Evolutionary conservation across 2,113 vertebrate genomes (phyloP).

Genomic region (Pungitius pungitius): DNA sequence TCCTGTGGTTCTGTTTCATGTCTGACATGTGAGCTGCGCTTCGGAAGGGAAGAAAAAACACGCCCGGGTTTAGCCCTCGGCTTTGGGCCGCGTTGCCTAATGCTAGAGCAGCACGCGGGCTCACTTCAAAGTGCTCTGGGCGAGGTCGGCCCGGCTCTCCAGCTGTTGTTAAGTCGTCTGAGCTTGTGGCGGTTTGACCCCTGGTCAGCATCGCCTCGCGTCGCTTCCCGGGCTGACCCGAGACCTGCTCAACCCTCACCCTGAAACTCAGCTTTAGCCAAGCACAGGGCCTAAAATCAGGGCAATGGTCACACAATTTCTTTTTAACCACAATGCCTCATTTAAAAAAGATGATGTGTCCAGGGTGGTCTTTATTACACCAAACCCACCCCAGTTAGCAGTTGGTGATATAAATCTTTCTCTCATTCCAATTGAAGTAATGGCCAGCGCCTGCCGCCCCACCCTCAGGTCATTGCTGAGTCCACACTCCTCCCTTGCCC

Average conservation of each 20-base stretch:
- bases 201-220: constrained; percentile 55
- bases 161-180: constrained; percentile 69
- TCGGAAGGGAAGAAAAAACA: constrained; percentile 35
- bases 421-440: constrained; percentile 1
- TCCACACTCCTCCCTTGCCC: constrained; percentile 21
- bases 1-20: constrained; percentile 81
- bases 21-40: constrained; percentile 69
- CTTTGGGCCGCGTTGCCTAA: constrained; percentile 23
- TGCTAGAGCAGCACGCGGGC: constrained; percentile 34
- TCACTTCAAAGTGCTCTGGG: constrained; percentile 62
- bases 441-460: background rate
- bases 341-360: constrained; percentile 4
- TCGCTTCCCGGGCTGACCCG: constrained; percentile 66
- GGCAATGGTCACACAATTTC: no score
- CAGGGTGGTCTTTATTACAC: background rate
- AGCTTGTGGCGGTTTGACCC: constrained; percentile 69
- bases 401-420: background rate
- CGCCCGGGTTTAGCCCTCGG: constrained; percentile 29
- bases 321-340: background rate
- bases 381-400: constrained; percentile 33
- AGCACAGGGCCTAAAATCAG: background rate
- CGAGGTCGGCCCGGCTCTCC: constrained; percentile 54
- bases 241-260: constrained; percentile 53
- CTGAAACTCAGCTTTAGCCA: constrained; percentile 25
- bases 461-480: constrained; percentile 56